These are phyloP conservation scores for Enteromius argenteus DNA, from an alignment of 2,797 vertebrate species.

Conservation along the genomic window DNA sequence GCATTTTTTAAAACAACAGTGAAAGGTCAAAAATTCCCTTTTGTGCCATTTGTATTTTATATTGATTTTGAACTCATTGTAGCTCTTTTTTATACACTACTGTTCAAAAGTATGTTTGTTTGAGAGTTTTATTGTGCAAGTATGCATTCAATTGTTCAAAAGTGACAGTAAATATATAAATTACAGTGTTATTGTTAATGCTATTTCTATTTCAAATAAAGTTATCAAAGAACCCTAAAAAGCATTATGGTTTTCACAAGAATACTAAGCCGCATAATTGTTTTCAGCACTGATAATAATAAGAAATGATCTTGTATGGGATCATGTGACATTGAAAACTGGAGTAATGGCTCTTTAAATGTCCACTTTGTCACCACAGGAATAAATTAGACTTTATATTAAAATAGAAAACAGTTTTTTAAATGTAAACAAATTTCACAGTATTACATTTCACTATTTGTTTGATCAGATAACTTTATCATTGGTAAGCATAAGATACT, in stretches of 20 bases:
- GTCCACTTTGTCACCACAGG: neutral
- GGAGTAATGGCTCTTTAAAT: neutral
- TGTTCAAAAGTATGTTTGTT: neutral
- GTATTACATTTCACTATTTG: neutral
- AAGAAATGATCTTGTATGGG: neutral
- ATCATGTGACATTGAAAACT: neutral
- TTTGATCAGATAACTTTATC: neutral
- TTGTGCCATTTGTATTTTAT: constrained; percentile 8
- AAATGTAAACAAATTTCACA: too few relatives aligned
- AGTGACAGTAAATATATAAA: neutral
- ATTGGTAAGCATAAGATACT: neutral
- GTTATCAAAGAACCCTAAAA: neutral
- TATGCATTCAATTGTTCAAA: neutral
- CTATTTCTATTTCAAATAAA: neutral
- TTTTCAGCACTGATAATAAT: neutral
- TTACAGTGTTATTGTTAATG: neutral
- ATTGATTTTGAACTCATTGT: neutral
- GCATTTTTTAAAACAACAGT: neutral
- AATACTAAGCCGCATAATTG: neutral
- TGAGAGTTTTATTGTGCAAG: neutral
- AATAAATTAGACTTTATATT: neutral
- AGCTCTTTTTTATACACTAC: neutral
- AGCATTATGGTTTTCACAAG: neutral
- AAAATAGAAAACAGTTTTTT: neutral
- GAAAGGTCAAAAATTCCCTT: neutral